phyloP scores from a whole-genome alignment of 2,113 vertebrate species.

The Turdus rufiventris region DNA sequence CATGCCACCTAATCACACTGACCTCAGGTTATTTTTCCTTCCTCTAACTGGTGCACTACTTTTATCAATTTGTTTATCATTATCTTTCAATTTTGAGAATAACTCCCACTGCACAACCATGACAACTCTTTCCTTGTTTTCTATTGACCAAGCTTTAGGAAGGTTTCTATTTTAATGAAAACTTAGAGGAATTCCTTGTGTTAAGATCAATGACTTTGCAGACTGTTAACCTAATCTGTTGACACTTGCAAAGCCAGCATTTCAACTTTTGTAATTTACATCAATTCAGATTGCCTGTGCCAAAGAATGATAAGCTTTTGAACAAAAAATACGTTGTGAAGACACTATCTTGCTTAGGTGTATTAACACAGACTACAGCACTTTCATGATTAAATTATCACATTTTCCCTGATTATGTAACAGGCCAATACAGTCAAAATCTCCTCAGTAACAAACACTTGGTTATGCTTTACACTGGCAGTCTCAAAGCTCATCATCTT shows the following conservation, averaged over 20 bases:
- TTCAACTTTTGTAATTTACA: neutral
- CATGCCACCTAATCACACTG: neutral
- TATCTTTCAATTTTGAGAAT: neutral
- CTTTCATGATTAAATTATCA: neutral
- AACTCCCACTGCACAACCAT: neutral
- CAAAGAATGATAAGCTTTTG: neutral
- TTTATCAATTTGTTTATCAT: neutral
- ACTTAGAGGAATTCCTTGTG: neutral
- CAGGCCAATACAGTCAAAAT: neutral
- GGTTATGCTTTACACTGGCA: neutral
- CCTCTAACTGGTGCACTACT: neutral
- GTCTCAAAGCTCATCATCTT: neutral
- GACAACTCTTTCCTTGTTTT: neutral
- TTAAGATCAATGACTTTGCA: neutral
- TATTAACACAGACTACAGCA: neutral
- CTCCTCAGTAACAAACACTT: neutral
- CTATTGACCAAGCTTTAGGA: neutral
- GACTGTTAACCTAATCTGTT: neutral
- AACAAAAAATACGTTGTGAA: neutral
- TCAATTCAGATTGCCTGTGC: neutral
- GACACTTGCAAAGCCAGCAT: neutral
- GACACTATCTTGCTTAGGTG: neutral
- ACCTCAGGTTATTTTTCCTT: neutral
- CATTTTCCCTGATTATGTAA: neutral
- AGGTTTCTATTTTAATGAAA: neutral